Conservation (phyloP, 1,140 invertebrate genomes). For the Orussus abietinus region DNA sequence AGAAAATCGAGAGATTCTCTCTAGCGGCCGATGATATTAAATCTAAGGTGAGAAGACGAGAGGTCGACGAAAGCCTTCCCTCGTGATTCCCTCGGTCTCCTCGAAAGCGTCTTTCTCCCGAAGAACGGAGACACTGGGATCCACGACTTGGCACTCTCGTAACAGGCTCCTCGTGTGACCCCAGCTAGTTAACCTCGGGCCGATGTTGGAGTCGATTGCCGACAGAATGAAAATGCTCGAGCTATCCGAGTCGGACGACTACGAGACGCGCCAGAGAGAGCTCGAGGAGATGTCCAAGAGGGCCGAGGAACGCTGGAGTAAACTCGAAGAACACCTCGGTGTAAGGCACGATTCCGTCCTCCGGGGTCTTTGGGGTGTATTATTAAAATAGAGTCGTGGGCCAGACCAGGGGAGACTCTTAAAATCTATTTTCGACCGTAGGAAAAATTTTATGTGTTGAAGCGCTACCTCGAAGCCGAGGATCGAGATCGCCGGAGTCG, state of each 20-base stretch:
- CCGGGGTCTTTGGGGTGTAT: too few relatives aligned
- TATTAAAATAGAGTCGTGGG: too few relatives aligned
- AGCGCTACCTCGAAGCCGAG: slow-evolving; percentile 14
- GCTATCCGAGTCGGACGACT: too few relatives aligned
- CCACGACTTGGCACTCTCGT: too few relatives aligned
- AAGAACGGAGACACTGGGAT: too few relatives aligned
- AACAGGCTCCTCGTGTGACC: slow-evolving; percentile 1
- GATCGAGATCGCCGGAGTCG: slow-evolving; percentile 11
- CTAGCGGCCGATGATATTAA: slow-evolving; percentile 8
- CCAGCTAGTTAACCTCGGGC: slow-evolving; percentile 8
- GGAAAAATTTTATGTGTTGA: background rate
- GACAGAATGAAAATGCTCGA: slow-evolving; percentile 10
- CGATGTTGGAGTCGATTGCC: slow-evolving; percentile 9
- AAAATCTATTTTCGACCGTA: slow-evolving; percentile 1
- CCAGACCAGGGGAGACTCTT: too few relatives aligned
- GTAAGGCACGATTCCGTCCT: slow-evolving; percentile 12
- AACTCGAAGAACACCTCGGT: slow-evolving; percentile 9
- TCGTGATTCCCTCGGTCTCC: too few relatives aligned
- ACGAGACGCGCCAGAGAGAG: too few relatives aligned
- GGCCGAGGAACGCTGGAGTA: slow-evolving; percentile 11
- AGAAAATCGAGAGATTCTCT: slow-evolving; percentile 13
- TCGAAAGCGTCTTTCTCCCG: too few relatives aligned
- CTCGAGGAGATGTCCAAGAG: slow-evolving; percentile 10
- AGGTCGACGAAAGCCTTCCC: too few relatives aligned
- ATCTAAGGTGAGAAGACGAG: slow-evolving; percentile 13